A percentile compares a stretch with the other conserved stretches of the same genome.
Evolutionary conservation across 2,888 invertebrate species (phyloP).

Genomic region (Lacanobia oleracea): DNA sequence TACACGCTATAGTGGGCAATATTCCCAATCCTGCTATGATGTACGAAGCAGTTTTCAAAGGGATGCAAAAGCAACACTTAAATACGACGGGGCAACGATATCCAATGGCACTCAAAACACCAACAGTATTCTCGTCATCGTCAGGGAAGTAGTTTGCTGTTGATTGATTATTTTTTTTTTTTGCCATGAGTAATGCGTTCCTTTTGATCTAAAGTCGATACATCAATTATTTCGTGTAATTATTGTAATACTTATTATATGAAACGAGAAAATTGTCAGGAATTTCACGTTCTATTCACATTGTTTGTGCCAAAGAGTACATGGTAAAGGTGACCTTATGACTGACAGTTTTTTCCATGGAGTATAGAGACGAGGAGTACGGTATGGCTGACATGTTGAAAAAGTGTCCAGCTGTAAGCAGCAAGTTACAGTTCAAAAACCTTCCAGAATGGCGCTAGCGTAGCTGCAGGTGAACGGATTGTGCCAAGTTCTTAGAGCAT

Average conservation of each 20-base stretch:
- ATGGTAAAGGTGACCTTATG: too few species aligned
- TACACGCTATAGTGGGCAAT: conserved; percentile 66
- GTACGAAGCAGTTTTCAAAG: conserved; percentile 60
- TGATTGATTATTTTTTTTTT: neutral
- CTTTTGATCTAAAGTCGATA: conserved; percentile 7
- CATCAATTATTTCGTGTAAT: conserved; percentile 4
- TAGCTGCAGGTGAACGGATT: too few species aligned
- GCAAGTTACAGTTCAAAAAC: too few species aligned
- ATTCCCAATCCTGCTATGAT: conserved; percentile 69
- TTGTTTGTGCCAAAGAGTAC: too few species aligned
- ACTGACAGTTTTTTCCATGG: neutral
- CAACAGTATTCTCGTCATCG: neutral
- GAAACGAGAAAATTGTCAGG: too few species aligned
- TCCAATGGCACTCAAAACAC: conserved; percentile 38
- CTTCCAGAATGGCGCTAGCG: too few species aligned
- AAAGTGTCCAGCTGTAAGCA: too few species aligned
- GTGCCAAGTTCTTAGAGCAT: too few species aligned
- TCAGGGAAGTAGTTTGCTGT: neutral
- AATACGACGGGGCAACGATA: conserved; percentile 60
- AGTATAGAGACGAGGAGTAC: too few species aligned
- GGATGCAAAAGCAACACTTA: conserved; percentile 64
- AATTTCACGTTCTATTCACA: neutral
- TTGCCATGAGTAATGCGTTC: conserved; percentile 14
- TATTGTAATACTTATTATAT: conserved; percentile 3
- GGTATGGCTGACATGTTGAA: too few species aligned